Evolutionary conservation across 2,797 vertebrate species (phyloP).

Genomic region (Pteropus rufus): DNA sequence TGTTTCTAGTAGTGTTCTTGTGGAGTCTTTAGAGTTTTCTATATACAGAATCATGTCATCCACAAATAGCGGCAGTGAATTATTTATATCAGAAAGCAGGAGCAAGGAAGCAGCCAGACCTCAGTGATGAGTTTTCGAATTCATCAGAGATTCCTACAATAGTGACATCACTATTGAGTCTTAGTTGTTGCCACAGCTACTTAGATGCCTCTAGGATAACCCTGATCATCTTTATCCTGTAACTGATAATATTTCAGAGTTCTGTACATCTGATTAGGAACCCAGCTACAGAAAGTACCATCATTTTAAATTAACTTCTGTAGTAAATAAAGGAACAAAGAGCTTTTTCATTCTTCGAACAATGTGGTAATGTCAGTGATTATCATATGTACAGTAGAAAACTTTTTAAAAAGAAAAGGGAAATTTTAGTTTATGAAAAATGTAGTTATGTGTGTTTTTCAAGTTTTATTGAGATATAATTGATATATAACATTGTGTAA

Average conservation of each 20-base stretch:
- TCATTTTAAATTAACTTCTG: slow-evolving; percentile 17
- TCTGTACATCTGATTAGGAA: background rate
- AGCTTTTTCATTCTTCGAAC: background rate
- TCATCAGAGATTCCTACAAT: background rate
- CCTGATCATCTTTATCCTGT: background rate
- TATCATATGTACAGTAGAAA: background rate
- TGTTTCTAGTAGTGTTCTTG: too few relatives aligned
- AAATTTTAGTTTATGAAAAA: slow-evolving; percentile 21
- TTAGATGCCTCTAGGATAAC: background rate
- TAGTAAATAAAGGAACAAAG: background rate
- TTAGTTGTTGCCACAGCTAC: background rate
- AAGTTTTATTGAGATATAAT: background rate
- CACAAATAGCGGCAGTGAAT: background rate
- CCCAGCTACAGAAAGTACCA: background rate
- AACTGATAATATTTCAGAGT: background rate
- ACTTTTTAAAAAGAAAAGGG: background rate
- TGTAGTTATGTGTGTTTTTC: background rate
- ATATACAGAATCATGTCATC: too few relatives aligned
- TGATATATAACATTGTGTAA: background rate
- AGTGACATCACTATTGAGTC: background rate
- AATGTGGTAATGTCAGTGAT: background rate
- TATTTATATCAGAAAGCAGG: background rate
- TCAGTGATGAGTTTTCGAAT: background rate
- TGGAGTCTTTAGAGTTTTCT: too few relatives aligned
- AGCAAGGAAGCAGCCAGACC: background rate